These are phyloP conservation scores for Dilophus febrilis DNA, from an alignment of 2,888 invertebrate species.

Conservation along the genomic window DNA sequence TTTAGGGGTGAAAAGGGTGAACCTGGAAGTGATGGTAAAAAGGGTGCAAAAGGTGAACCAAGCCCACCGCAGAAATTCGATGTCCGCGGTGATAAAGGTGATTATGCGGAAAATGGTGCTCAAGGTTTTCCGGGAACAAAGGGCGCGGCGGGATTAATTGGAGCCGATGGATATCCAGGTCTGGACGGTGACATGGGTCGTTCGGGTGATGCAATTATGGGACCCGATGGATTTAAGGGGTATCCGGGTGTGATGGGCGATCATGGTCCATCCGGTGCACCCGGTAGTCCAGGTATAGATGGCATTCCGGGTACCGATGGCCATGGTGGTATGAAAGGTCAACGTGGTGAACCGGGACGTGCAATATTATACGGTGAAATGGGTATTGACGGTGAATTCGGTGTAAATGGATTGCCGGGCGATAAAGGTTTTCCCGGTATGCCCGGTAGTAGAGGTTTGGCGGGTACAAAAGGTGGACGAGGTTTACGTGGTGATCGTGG, in stretches of 20 bases:
- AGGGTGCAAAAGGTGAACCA: conserved; percentile 34
- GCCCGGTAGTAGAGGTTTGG: conserved; percentile 30
- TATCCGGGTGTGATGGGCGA: conserved; percentile 42
- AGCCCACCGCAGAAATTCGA: conserved; percentile 23
- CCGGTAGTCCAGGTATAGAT: conserved; percentile 35
- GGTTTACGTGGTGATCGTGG: conserved; percentile 35
- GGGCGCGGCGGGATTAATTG: conserved; percentile 28
- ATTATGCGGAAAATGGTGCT: conserved; percentile 28
- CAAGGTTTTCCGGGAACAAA: conserved; percentile 16
- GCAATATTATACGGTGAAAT: conserved; percentile 26
- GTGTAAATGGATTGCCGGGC: conserved; percentile 30
- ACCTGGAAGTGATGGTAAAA: neutral
- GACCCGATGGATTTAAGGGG: conserved; percentile 41
- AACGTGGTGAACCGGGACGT: conserved; percentile 28
- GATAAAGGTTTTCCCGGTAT: conserved; percentile 32
- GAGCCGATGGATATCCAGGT: conserved; percentile 33
- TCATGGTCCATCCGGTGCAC: conserved; percentile 41
- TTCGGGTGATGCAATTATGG: conserved; percentile 20
- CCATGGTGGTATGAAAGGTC: conserved; percentile 28
- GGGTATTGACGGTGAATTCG: conserved; percentile 27
- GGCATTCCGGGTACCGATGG: conserved; percentile 30
- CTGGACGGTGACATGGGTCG: neutral
- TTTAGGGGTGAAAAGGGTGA: conserved; percentile 14
- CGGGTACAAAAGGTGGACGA: conserved; percentile 37
- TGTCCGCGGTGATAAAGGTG: conserved; percentile 22